phyloP scores from a whole-genome alignment of 2,888 invertebrate species.

The Gari tellinella region DNA sequence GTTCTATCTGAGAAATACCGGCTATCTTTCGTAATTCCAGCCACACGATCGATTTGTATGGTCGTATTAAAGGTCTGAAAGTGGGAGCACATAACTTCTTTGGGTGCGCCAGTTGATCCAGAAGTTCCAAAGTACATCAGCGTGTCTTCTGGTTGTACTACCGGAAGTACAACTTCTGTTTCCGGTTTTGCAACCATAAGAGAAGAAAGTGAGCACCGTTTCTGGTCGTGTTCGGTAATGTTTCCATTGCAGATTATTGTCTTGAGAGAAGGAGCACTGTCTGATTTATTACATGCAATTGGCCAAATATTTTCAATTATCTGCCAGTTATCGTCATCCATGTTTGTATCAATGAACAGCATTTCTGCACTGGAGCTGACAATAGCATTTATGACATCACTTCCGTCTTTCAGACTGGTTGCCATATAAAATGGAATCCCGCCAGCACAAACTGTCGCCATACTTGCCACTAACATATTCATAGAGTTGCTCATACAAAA shows the following conservation, averaged over 20 bases:
- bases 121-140: conserved; percentile 38
- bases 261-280: conserved; percentile 22
- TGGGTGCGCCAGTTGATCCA: conserved; percentile 51
- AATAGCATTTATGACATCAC: conserved; percentile 33
- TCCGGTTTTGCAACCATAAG: background rate
- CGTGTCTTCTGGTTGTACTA: conserved; percentile 47
- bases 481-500: conserved; percentile 54
- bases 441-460: conserved; percentile 34
- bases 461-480: conserved; percentile 23
- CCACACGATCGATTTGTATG: background rate
- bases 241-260: conserved; percentile 31
- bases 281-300: background rate
- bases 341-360: conserved; percentile 27
- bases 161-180: conserved; percentile 18
- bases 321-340: conserved; percentile 31
- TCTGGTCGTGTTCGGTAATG: background rate
- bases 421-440: conserved; percentile 36
- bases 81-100: conserved; percentile 43
- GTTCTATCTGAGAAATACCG: conserved; percentile 41
- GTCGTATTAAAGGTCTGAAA: conserved; percentile 45
- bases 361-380: background rate
- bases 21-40: conserved; percentile 13
- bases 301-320: conserved; percentile 40
- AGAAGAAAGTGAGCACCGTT: background rate
- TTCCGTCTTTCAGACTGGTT: conserved; percentile 46